These are phyloP conservation scores for Drosophila cognata DNA, from an alignment of 2,888 invertebrate species.

Conservation along the genomic window DNA sequence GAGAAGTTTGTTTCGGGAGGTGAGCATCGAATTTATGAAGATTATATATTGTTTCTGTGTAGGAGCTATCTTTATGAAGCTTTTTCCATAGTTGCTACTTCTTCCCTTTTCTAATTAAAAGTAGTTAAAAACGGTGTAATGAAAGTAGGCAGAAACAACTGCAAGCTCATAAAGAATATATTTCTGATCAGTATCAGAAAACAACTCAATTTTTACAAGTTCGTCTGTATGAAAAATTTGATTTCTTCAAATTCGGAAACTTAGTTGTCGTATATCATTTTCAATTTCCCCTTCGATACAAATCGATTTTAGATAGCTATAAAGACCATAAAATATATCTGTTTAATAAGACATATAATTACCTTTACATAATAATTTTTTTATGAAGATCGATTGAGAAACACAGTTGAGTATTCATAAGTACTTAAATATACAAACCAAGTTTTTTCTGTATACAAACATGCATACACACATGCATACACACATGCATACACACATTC, in stretches of 20 bases:
- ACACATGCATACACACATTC: not conserved
- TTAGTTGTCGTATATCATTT: not conserved
- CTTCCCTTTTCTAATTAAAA: too few species aligned
- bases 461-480: not conserved
- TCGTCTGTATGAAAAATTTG: not conserved
- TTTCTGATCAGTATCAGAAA: not conserved
- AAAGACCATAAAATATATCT: not conserved
- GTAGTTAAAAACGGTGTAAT: too few species aligned
- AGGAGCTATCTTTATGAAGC: not conserved
- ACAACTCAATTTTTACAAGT: not conserved
- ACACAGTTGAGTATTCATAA: not conserved
- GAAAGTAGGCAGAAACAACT: not conserved
- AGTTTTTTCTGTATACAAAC: not conserved
- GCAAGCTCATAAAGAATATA: not conserved
- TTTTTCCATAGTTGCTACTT: not conserved
- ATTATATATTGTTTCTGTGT: not conserved
- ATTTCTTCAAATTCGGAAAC: too few species aligned
- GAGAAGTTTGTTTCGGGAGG: slow-evolving; percentile 88
- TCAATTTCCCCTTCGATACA: not conserved
- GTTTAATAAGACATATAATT: not conserved
- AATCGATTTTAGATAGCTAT: not conserved
- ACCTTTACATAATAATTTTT: not conserved
- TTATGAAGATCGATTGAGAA: not conserved
- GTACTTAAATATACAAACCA: not conserved
- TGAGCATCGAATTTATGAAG: slow-evolving; percentile 70